A percentile compares a stretch with the other conserved stretches of the same genome.
phyloP scores from a whole-genome alignment of 2,113 vertebrate genomes.

The Trichomycterus rosablanca region DNA sequence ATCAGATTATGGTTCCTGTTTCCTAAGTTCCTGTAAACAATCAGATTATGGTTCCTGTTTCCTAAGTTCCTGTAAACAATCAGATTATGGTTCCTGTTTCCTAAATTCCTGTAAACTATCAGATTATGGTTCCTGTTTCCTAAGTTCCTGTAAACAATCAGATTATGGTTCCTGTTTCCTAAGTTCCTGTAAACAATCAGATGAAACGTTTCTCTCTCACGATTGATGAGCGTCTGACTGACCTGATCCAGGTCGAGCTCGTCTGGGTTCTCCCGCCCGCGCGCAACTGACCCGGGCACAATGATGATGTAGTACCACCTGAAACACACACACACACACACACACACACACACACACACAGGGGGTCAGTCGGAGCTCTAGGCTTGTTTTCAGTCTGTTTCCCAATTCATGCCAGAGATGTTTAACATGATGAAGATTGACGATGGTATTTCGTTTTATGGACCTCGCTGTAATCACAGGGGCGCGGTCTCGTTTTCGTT shows the following conservation, averaged over 20 bases:
- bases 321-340: conserved; percentile 33
- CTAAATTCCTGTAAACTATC: not conserved
- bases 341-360: conserved; percentile 4
- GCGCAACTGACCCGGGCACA: conserved; percentile 68
- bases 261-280: conserved; percentile 79
- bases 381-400: no score
- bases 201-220: no score
- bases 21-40: not conserved
- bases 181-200: not conserved
- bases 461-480: no score
- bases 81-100: not conserved
- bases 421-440: no score
- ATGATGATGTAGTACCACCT: conserved; percentile 96
- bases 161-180: not conserved
- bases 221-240: not conserved
- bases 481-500: no score
- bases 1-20: not conserved
- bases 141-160: no score
- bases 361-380: not conserved
- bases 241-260: conserved; percentile 89
- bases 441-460: no score
- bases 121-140: no score
- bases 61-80: no score
- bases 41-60: no score
- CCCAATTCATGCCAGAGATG: no score